A percentile compares a stretch with the other conserved stretches of the same genome.
phyloP scores from a whole-genome alignment of 1,140 invertebrate species.

The Himalopsyche phryganea region DNA sequence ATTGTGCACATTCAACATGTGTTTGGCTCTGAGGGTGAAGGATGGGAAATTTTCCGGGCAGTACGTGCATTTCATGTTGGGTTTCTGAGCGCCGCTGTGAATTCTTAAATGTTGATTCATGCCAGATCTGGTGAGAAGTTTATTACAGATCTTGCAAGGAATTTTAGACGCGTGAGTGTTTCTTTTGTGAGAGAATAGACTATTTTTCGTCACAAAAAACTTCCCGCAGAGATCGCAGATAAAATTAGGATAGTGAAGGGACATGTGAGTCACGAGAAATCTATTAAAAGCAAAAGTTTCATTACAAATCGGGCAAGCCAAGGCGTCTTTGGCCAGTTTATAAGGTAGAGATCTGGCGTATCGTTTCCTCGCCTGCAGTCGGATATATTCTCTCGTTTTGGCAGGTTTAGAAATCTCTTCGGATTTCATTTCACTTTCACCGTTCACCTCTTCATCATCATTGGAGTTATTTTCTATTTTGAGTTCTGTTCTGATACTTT shows the following conservation, averaged over 20 bases:
- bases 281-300: slow-evolving; percentile 10
- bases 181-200: slow-evolving; percentile 7
- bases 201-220: slow-evolving; percentile 16
- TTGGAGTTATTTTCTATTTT: slow-evolving; percentile 2
- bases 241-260: slow-evolving; percentile 14
- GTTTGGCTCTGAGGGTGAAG: slow-evolving; percentile 1
- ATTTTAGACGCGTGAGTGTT: slow-evolving; percentile 13
- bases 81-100: neutral
- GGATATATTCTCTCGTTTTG: neutral
- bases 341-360: slow-evolving; percentile 1
- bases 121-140: slow-evolving; percentile 7
- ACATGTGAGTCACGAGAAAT: slow-evolving; percentile 13
- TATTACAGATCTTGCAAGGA: slow-evolving; percentile 13
- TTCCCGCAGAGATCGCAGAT: slow-evolving; percentile 19
- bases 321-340: slow-evolving; percentile 13
- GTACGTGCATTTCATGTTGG: slow-evolving; percentile 2
- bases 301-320: slow-evolving; percentile 8
- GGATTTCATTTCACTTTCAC: neutral
- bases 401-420: neutral
- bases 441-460: slow-evolving; percentile 3
- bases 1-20: slow-evolving; percentile 2
- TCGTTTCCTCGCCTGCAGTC: neutral
- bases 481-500: neutral
- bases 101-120: neutral
- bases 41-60: slow-evolving; percentile 11